A percentile compares a stretch with the other conserved stretches of the same genome.
Conservation (phyloP, 2,797 vertebrate species). For the Onychomys arenicola region DNA sequence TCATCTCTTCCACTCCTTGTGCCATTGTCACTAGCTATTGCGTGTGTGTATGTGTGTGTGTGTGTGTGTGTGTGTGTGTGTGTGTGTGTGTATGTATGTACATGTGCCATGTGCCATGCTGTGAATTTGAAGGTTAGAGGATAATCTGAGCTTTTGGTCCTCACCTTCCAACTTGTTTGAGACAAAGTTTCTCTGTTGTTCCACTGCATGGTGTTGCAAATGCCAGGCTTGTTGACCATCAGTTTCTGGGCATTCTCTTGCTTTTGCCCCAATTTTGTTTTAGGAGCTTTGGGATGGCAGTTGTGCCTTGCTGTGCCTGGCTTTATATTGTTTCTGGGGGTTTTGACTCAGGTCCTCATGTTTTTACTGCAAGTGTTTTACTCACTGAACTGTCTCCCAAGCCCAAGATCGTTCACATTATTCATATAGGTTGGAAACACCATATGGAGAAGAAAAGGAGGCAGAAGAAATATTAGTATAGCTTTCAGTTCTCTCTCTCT, state of each 20-base stretch:
- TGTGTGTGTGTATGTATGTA: background rate
- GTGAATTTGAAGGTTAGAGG: background rate
- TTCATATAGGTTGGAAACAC: background rate
- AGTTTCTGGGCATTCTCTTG: background rate
- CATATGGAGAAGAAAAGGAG: background rate
- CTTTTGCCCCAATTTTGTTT: background rate
- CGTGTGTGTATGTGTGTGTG: background rate
- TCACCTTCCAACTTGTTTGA: background rate
- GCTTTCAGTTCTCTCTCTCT: conserved; percentile 27
- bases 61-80: background rate
- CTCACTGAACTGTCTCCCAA: background rate
- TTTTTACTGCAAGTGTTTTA: background rate
- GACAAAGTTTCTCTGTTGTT: background rate
- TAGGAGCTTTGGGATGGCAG: background rate
- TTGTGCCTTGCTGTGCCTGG: background rate
- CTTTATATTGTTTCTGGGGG: background rate
- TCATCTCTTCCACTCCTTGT: background rate
- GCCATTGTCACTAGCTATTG: background rate
- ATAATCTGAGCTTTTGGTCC: background rate
- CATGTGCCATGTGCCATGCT: background rate
- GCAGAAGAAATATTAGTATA: conserved; percentile 31
- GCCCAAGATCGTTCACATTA: background rate
- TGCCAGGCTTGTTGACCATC: background rate
- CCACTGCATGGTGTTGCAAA: background rate
- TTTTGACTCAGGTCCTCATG: background rate